Evolutionary conservation across 2,113 vertebrate species (phyloP).

Genomic region (Callithrix jacchus): DNA sequence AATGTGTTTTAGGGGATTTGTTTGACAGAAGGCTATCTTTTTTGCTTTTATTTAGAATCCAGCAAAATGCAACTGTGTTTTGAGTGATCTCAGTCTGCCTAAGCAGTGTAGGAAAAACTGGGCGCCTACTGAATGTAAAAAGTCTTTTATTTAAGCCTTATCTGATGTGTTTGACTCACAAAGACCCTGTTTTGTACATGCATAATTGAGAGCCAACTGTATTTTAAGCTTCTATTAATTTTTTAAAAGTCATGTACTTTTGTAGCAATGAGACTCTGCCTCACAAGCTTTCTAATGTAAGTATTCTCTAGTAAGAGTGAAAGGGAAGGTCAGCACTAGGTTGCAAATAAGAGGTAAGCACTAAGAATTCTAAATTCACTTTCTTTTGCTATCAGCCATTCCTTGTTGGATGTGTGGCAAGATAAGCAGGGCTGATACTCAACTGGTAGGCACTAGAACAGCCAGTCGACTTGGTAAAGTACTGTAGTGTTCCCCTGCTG

Average conservation of each 20-base stretch:
- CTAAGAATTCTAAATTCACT: neutral
- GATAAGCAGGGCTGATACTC: neutral
- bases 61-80: neutral
- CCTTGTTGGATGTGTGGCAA: neutral
- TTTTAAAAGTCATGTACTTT: neutral
- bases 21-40: neutral
- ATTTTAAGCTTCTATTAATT: neutral
- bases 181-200: neutral
- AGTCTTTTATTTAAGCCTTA: slow-evolving; percentile 31
- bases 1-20: neutral
- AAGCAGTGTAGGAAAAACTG: neutral
- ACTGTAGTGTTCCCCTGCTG: neutral
- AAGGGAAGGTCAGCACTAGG: neutral
- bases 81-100: neutral
- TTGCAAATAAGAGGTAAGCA: neutral
- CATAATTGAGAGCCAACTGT: neutral
- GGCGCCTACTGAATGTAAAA: neutral
- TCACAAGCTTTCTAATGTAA: neutral
- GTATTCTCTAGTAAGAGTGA: neutral
- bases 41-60: slow-evolving; percentile 1
- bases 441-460: neutral
- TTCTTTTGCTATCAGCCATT: neutral
- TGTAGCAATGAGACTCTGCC: neutral
- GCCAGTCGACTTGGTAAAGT: neutral
- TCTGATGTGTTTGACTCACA: neutral